These are phyloP conservation scores for Anableps anableps DNA, from an alignment of 2,797 vertebrate genomes.

Conservation along the genomic window DNA sequence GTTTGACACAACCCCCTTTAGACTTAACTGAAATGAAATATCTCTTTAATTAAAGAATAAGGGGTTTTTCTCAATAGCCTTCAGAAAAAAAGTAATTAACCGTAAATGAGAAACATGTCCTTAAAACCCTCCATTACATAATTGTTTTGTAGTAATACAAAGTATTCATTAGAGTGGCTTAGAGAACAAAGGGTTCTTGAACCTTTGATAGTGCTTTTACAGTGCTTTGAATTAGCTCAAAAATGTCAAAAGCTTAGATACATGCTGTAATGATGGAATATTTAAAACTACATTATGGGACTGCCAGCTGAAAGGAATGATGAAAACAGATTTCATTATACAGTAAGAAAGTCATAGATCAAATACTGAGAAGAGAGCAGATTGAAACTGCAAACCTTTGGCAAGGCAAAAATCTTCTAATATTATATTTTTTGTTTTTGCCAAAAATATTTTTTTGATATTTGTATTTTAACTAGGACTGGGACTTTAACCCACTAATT, in stretches of 20 bases:
- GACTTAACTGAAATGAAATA: constrained; percentile 1
- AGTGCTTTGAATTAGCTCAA: neutral
- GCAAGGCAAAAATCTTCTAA: neutral
- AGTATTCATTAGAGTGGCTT: neutral
- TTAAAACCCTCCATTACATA: neutral
- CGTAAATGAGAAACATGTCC: neutral
- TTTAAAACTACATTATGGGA: constrained; percentile 1
- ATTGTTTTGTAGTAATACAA: neutral
- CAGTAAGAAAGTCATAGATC: neutral
- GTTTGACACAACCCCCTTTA: neutral
- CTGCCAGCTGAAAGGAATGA: neutral
- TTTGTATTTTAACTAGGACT: neutral
- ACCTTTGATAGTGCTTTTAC: neutral
- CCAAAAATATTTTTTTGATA: neutral
- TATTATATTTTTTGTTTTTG: neutral
- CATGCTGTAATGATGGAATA: constrained; percentile 1
- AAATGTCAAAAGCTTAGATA: neutral
- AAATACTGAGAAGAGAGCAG: neutral
- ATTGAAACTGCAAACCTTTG: neutral
- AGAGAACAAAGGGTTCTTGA: neutral
- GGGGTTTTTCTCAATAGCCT: neutral
- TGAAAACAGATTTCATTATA: constrained; percentile 1
- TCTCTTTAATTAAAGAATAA: neutral
- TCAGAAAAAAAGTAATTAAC: neutral
- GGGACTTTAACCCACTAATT: neutral